phyloP scores from a whole-genome alignment of 2,113 vertebrate genomes.

The Ammodytes dubius region DNA sequence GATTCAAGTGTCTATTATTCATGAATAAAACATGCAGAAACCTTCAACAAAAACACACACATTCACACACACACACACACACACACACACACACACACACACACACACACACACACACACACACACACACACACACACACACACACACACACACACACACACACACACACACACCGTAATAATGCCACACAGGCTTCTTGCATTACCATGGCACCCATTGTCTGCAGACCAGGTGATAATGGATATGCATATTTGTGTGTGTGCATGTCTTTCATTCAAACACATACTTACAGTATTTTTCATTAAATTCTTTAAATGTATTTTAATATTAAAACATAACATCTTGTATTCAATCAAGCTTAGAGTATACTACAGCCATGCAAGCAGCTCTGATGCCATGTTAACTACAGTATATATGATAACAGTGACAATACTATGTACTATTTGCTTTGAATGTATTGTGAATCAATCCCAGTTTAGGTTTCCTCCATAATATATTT shows the following conservation, averaged over 20 bases:
- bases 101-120: not conserved
- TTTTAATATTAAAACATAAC: too few species aligned
- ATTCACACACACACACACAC: not conserved
- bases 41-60: not conserved
- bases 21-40: slow-evolving; percentile 69
- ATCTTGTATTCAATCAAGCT: too few species aligned
- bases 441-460: too few species aligned
- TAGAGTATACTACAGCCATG: too few species aligned
- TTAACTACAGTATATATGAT: too few species aligned
- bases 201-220: not conserved
- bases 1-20: slow-evolving; percentile 44
- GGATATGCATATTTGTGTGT: not conserved
- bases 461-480: not conserved
- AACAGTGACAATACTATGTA: too few species aligned
- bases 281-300: not conserved
- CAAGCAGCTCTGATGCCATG: too few species aligned
- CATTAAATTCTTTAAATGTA: too few species aligned
- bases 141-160: not conserved
- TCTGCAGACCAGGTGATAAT: slow-evolving; percentile 6
- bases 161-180: not conserved
- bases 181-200: not conserved
- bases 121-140: not conserved
- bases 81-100: not conserved
- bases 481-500: not conserved
- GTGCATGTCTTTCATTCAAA: slow-evolving; percentile 1